Conservation (phyloP, 2,113 vertebrate genomes). For the Melanostigma gelatinosum region DNA sequence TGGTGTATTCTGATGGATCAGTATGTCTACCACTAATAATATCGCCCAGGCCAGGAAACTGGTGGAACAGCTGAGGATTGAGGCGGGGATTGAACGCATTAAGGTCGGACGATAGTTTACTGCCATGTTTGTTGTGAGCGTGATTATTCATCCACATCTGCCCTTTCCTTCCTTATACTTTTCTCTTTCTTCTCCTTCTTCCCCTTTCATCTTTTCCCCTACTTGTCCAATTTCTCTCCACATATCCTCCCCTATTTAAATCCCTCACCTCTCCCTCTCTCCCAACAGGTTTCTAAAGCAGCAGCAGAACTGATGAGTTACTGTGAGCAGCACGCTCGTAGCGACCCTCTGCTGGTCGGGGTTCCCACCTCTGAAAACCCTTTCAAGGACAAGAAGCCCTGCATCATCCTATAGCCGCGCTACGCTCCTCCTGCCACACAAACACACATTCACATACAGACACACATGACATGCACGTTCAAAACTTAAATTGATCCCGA, state of each 20-base stretch:
- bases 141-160: background rate
- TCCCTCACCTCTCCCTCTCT: background rate
- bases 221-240: background rate
- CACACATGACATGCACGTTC: conserved; percentile 28
- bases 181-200: background rate
- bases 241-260: background rate
- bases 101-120: conserved; percentile 83
- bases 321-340: conserved; percentile 95
- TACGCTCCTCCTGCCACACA: conserved; percentile 29
- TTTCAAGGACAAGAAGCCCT: conserved; percentile 99
- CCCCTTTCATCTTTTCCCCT: background rate
- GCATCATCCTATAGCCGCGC: conserved; percentile 90
- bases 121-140: background rate
- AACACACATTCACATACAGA: conserved; percentile 32
- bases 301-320: conserved; percentile 95
- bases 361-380: conserved; percentile 96
- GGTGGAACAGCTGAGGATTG: conserved; percentile 97
- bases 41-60: conserved; percentile 95
- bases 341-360: conserved; percentile 93
- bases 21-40: conserved; percentile 96
- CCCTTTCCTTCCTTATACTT: background rate
- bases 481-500: conserved; percentile 24
- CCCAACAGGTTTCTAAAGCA: conserved; percentile 92
- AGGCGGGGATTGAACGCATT: conserved; percentile 94
- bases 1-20: conserved; percentile 81